phyloP scores from a whole-genome alignment of 1,140 invertebrate genomes.

The Heterodera schachtii region DNA sequence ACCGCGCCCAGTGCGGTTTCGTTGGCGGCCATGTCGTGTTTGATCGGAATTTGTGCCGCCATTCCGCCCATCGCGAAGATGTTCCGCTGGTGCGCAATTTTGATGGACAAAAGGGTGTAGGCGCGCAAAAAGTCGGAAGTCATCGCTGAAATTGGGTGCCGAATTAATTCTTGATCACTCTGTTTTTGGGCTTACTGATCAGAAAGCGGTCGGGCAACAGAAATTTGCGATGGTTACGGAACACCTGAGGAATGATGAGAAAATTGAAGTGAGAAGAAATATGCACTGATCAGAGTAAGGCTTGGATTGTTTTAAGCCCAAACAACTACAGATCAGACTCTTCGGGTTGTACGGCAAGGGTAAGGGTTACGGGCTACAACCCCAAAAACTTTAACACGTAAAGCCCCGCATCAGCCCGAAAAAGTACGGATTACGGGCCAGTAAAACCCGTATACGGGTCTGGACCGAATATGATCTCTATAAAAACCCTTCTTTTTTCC shows the following conservation, averaged over 20 bases:
- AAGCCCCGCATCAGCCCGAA: too few relatives aligned
- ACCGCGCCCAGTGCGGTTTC: conserved; percentile 59
- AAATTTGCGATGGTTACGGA: conserved; percentile 70
- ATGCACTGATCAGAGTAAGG: too few relatives aligned
- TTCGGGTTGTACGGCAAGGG: too few relatives aligned
- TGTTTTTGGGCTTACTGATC: conserved; percentile 50
- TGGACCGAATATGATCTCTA: too few relatives aligned
- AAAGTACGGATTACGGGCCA: too few relatives aligned
- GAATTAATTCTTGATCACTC: background rate
- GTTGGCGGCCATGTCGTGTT: conserved; percentile 59
- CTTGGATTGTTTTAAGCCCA: too few relatives aligned
- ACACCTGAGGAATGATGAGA: conserved; percentile 33
- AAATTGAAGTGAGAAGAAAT: too few relatives aligned
- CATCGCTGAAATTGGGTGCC: conserved; percentile 68
- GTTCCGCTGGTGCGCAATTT: conserved; percentile 72
- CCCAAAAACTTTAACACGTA: too few relatives aligned
- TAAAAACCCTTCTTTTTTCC: too few relatives aligned
- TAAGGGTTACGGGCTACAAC: too few relatives aligned
- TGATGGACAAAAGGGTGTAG: conserved; percentile 73
- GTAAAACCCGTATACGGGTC: too few relatives aligned
- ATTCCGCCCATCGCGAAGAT: conserved; percentile 76
- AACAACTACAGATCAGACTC: too few relatives aligned
- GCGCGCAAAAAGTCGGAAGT: conserved; percentile 72
- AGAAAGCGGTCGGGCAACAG: conserved; percentile 74
- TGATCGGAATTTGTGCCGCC: conserved; percentile 71